Base-by-base conservation (phyloP, 2,797 vertebrate genomes). In the Chelidonichthys spinosus region DNA sequence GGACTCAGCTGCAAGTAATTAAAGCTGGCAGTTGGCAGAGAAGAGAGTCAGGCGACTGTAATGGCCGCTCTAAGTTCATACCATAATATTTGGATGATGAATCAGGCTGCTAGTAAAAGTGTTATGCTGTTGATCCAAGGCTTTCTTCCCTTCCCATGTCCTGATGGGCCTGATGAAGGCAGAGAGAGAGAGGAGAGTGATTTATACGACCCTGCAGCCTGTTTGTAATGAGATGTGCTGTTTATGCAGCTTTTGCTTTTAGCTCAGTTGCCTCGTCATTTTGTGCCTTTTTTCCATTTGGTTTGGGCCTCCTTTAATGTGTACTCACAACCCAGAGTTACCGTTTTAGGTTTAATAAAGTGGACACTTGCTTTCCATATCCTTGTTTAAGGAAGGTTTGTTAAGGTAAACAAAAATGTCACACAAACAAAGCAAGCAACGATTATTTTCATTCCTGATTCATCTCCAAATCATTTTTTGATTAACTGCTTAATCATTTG, bases 1-100 rank as follows among this genome's bases (percentile, higher is more conserved):
- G 89, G 92, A 90, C 82, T 93, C 93, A 92, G 88, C 91, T 94
- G 91, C 90, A 91, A 93, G 88, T 94, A 93, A 94, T 95, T 94
- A 93, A 94, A 93, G 89, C 92, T 93, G 92, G 92, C 90, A 90
- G 91, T 92, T 94, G 90, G 92, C 87, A 91, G 88, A 91, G 87
- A 84, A 84, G 82, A 90, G 83, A 92, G 82, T 92, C 90, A 90
- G 89, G 89, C 90, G 72, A 93, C 88, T 92, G 89, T 92, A 89
- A 92, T 89, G 90, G 85, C 85, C 62, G 86, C 90, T 84, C 78
- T 85, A 85, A 92, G 86, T 90, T 92, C 87, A 85, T 86, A 92
- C 86, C 89, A 90, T 93, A 91, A 93, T 93, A 92, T 91, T 91
- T 92, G 86, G 86, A 92, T 90, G 87, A 92, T 86, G 86, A 92